These are phyloP conservation scores for Nephotettix cincticeps DNA, from an alignment of 1,140 invertebrate genomes.

Conservation along the genomic window DNA sequence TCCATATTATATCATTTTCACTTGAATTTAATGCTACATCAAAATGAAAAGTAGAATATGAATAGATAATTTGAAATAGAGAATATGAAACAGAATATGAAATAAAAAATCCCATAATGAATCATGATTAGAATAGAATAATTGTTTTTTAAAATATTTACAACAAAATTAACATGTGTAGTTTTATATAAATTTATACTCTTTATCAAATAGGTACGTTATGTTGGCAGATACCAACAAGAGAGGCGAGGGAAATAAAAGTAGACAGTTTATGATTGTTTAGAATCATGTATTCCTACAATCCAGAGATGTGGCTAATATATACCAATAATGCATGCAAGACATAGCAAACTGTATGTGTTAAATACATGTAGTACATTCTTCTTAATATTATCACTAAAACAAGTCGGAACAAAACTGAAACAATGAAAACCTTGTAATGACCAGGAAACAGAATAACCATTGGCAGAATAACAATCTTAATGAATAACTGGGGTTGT, in stretches of 20 bases:
- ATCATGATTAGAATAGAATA: too few relatives aligned
- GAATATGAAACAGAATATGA: too few relatives aligned
- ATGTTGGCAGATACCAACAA: too few relatives aligned
- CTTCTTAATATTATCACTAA: slow-evolving; percentile 42
- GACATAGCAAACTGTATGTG: slow-evolving; percentile 43
- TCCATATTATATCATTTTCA: too few relatives aligned
- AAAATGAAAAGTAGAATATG: too few relatives aligned
- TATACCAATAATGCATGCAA: slow-evolving; percentile 45
- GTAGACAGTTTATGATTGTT: slow-evolving; percentile 40
- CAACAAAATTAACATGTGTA: too few relatives aligned
- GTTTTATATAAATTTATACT: too few relatives aligned
- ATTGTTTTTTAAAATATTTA: too few relatives aligned
- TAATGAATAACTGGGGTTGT: slow-evolving; percentile 39
- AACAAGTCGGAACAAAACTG: slow-evolving; percentile 36
- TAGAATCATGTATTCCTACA: slow-evolving; percentile 45
- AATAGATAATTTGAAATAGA: too few relatives aligned
- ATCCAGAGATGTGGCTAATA: slow-evolving; percentile 44
- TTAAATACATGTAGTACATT: slow-evolving; percentile 43
- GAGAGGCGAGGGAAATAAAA: slow-evolving; percentile 7
- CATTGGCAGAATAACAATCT: slow-evolving; percentile 40
- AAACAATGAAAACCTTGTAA: slow-evolving; percentile 33
- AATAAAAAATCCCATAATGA: too few relatives aligned
- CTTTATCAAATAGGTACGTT: too few relatives aligned
- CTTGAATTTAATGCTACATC: too few relatives aligned
- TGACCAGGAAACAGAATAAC: slow-evolving; percentile 39